Evolutionary conservation across 1,140 invertebrate species (phyloP), one percentile per base, ranked within the genome.

Genomic region (Physella acuta): DNA sequence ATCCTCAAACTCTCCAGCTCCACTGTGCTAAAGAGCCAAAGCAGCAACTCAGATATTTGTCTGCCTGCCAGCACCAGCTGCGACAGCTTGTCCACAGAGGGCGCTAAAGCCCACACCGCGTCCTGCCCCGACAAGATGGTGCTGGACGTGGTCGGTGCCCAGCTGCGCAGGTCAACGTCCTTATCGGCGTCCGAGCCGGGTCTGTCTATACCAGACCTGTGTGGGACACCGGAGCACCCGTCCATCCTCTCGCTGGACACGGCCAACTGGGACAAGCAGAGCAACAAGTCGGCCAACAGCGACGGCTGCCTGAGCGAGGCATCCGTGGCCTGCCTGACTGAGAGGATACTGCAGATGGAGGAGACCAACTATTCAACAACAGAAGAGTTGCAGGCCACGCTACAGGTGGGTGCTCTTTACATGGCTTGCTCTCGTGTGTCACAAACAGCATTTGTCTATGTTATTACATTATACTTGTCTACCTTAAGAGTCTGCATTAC

Each of bases 301-400:
- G 78, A 89, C 91, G 69, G 74, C 16, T 68, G 73, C 24, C 88
- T 92, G 30, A 93, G 92, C 80, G 93, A 95, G 84, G 90, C 95
- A 20, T 95, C 94, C 14, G 92, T 96, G 64, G 93, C 93, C 1
- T 95, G 94, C 84, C 87, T 97, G 49, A 94, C 96, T 83, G 94
- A 96, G 80, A 89, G 93, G 77, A 94, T 96, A 74, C 87, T 93
- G 75, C 93, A 96, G 84, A 93, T 93, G 92, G 92, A 93, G 81
- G 92, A 93, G 83, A 92, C 90, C 24, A 91, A 93, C 79, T 92
- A 93, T 81, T 91, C 91, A 60, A 97, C 94, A n/a, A 95, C 93
- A 81, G 94, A 97, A 85, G 95, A 97, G 84, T 86, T 97, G 0
- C 94, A 97, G 86, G 95, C 94, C 0, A 97, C 94, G 0, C 87